phyloP scores from a whole-genome alignment of 2,888 invertebrate species.

The Lamellibrachia satsuma region DNA sequence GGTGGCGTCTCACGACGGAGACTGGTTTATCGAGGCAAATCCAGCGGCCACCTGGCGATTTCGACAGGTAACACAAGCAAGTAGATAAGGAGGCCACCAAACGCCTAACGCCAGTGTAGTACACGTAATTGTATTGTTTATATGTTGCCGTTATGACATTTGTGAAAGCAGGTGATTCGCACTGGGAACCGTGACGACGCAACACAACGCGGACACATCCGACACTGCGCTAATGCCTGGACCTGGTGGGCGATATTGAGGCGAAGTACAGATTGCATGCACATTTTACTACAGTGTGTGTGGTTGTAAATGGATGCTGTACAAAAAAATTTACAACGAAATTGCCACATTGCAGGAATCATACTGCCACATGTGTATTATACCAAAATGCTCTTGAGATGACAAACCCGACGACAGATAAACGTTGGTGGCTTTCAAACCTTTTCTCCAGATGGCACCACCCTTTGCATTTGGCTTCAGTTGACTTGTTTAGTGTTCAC shows the following conservation, averaged over 20 bases:
- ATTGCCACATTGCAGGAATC: background rate
- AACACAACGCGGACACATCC: background rate
- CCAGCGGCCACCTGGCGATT: background rate
- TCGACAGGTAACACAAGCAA: background rate
- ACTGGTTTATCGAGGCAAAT: background rate
- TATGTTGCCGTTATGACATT: background rate
- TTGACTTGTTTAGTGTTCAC: no score
- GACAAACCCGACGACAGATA: background rate
- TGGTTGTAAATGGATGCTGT: background rate
- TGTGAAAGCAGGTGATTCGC: background rate
- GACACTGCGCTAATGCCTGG: background rate
- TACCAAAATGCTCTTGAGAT: background rate
- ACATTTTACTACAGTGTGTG: background rate
- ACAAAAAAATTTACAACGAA: background rate
- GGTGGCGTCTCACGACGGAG: background rate
- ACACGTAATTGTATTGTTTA: background rate
- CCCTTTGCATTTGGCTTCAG: no score
- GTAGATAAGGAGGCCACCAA: background rate
- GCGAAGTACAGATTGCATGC: background rate
- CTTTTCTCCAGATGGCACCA: no score
- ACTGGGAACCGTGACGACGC: background rate
- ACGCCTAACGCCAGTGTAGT: background rate
- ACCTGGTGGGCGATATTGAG: background rate
- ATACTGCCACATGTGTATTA: background rate
- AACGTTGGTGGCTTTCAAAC: background rate